These are phyloP conservation scores for Hiodon tergisus DNA, from an alignment of 2,113 vertebrate species.

Conservation along the genomic window DNA sequence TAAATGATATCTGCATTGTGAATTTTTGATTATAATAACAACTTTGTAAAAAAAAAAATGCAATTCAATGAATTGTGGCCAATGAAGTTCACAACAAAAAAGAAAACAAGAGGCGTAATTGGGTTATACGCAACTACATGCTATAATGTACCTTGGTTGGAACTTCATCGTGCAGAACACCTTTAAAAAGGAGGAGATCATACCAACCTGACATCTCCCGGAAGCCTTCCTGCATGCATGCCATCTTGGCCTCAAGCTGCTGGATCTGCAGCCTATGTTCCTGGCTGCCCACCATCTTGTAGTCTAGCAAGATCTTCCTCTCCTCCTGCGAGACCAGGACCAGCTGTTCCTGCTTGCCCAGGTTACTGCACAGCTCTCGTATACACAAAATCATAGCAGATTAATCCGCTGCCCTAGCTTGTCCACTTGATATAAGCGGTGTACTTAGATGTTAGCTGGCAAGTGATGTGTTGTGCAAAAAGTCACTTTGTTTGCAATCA, in stretches of 20 bases:
- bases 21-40: neutral
- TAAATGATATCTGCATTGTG: too few species aligned
- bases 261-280: slow-evolving; percentile 53
- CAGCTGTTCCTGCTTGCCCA: slow-evolving; percentile 45
- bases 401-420: too few species aligned
- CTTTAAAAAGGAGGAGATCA: neutral
- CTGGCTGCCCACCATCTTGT: slow-evolving; percentile 61
- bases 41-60: too few species aligned
- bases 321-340: slow-evolving; percentile 50
- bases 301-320: slow-evolving; percentile 63
- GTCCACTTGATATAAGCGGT: too few species aligned
- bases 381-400: slow-evolving; percentile 17
- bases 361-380: slow-evolving; percentile 35
- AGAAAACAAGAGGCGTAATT: too few species aligned
- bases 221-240: slow-evolving; percentile 47
- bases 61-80: too few species aligned
- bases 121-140: neutral
- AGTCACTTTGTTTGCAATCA: too few species aligned
- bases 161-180: neutral
- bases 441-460: too few species aligned
- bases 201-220: slow-evolving; percentile 62
- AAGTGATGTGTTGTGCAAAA: neutral
- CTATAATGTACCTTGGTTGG: too few species aligned
- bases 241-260: slow-evolving; percentile 57
- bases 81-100: too few species aligned